phyloP scores from a whole-genome alignment of 1,140 invertebrate genomes.

The Neelides sp. region DNA sequence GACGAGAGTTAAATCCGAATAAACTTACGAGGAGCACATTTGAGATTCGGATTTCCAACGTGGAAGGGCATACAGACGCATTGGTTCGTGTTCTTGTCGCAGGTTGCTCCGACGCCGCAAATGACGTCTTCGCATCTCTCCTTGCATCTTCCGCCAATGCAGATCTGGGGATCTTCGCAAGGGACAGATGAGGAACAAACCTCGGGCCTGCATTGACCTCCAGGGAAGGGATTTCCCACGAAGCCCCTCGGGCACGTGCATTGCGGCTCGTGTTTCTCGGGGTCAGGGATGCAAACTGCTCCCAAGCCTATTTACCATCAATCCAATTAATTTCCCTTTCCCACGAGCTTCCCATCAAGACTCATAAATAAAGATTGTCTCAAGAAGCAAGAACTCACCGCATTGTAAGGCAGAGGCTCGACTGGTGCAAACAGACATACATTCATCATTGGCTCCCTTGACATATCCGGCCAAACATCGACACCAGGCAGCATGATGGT shows the following conservation, averaged over 20 bases:
- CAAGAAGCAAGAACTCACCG: too few relatives aligned
- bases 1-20: not conserved
- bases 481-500: constrained; percentile 77
- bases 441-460: constrained; percentile 59
- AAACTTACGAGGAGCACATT: constrained; percentile 80
- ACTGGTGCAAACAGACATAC: constrained; percentile 73
- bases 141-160: constrained; percentile 70
- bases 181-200: constrained; percentile 60
- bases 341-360: too few relatives aligned
- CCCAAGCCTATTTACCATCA: too few relatives aligned
- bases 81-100: constrained; percentile 61
- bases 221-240: constrained; percentile 78
- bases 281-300: too few relatives aligned
- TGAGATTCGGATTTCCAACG: constrained; percentile 70
- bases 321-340: too few relatives aligned
- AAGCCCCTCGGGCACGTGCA: constrained; percentile 75
- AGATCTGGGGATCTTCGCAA: constrained; percentile 63
- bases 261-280: constrained; percentile 68
- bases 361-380: too few relatives aligned
- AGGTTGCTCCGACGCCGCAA: constrained; percentile 68
- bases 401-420: too few relatives aligned
- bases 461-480: constrained; percentile 66
- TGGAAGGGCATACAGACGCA: constrained; percentile 77
- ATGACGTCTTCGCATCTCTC: constrained; percentile 68
- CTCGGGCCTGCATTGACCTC: constrained; percentile 64